These are phyloP conservation scores for Panorpa germanica DNA, from an alignment of 2,888 invertebrate genomes.

Conservation along the genomic window DNA sequence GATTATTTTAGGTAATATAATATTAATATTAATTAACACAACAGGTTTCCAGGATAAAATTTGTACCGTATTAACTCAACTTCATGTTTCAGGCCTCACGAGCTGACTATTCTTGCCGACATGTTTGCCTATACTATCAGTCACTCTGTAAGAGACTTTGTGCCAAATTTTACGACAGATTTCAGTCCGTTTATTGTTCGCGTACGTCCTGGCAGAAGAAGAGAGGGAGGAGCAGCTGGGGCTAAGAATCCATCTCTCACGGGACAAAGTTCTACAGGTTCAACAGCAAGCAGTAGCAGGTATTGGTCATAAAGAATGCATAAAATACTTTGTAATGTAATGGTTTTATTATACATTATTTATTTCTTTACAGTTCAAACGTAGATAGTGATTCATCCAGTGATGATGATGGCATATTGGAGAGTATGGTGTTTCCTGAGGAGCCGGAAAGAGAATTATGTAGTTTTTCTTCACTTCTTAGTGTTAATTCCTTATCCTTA, in stretches of 20 bases:
- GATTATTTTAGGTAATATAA: slow-evolving; percentile 83
- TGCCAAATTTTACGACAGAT: slow-evolving; percentile 72
- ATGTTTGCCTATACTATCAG: slow-evolving; percentile 68
- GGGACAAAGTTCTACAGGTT: slow-evolving; percentile 55
- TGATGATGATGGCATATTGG: slow-evolving; percentile 50
- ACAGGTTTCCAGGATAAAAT: no score
- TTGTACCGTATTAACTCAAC: no score
- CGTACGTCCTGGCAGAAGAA: slow-evolving; percentile 59
- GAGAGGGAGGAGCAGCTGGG: slow-evolving; percentile 44
- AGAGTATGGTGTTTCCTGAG: no score
- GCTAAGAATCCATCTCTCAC: slow-evolving; percentile 71
- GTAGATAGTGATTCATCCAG: slow-evolving; percentile 46
- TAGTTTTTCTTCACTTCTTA: no score
- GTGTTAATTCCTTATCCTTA: no score
- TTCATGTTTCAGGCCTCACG: no score
- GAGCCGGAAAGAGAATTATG: no score
- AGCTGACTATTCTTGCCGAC: slow-evolving; percentile 65
- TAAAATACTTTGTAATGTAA: no score
- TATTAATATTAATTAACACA: no score
- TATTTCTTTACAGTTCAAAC: slow-evolving; percentile 33
- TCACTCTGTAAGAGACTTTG: slow-evolving; percentile 53
- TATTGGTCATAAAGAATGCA: no score
- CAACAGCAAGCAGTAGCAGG: slow-evolving; percentile 44
- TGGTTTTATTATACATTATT: no score
- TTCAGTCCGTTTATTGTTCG: slow-evolving; percentile 86